Evolutionary conservation across 2,888 invertebrate species (phyloP).

Genomic region (Epinotia ramella): DNA sequence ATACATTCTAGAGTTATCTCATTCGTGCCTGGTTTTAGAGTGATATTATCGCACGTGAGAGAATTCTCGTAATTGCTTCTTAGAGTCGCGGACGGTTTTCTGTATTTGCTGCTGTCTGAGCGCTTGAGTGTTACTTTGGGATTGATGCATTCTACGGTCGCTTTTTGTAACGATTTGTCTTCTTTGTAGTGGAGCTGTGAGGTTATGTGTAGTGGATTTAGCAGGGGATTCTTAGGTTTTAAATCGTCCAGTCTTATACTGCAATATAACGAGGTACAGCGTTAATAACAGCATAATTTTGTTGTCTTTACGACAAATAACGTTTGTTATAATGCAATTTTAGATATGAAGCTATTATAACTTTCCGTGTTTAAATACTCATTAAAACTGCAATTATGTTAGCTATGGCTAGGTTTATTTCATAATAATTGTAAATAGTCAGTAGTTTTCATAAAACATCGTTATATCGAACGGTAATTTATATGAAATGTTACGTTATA

Average conservation of each 20-base stretch:
- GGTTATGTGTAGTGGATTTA: slow-evolving; percentile 87
- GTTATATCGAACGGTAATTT: no score
- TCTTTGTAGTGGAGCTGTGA: slow-evolving; percentile 92
- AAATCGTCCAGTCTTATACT: slow-evolving; percentile 86
- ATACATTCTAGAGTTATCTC: slow-evolving; percentile 85
- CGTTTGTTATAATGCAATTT: no score
- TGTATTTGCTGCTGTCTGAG: slow-evolving; percentile 89
- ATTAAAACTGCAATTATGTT: no score
- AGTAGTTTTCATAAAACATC: no score
- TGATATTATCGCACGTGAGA: slow-evolving; percentile 81
- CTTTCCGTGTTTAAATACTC: no score
- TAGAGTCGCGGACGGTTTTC: slow-evolving; percentile 87
- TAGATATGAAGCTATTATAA: no score
- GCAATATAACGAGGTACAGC: slow-evolving; percentile 53
- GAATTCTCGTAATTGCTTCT: slow-evolving; percentile 88
- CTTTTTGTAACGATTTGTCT: slow-evolving; percentile 91
- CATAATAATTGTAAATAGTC: no score
- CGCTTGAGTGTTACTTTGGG: slow-evolving; percentile 87
- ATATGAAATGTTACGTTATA: no score
- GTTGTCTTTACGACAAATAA: no score
- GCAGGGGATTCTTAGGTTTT: slow-evolving; percentile 85
- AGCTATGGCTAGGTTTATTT: no score
- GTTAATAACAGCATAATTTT: no score
- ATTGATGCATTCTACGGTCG: slow-evolving; percentile 89
- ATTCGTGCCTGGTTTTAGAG: slow-evolving; percentile 88